A percentile compares a stretch with the other conserved stretches of the same genome.
These are phyloP conservation scores for Atta colombica DNA, from an alignment of 1,140 invertebrate genomes.

Conservation along the genomic window DNA sequence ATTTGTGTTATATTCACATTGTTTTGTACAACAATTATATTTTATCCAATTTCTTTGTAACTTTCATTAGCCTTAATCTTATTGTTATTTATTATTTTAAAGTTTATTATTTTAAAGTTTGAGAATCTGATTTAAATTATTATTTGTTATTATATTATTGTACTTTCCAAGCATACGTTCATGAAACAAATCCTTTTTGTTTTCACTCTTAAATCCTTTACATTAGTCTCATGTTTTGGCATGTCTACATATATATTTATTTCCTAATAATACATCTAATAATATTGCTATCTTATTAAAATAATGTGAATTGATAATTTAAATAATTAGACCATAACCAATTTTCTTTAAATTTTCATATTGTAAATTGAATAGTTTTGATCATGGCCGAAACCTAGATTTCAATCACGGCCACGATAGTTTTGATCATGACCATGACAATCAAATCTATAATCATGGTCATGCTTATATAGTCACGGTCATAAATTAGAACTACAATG, in stretches of 20 bases:
- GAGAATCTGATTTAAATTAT: too few relatives aligned
- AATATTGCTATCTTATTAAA: background rate
- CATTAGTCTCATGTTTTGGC: background rate
- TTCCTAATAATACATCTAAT: background rate
- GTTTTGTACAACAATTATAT: too few relatives aligned
- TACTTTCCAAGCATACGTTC: background rate
- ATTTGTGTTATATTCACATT: too few relatives aligned
- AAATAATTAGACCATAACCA: background rate
- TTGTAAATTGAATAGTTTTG: background rate
- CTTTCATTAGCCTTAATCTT: too few relatives aligned
- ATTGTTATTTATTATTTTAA: too few relatives aligned
- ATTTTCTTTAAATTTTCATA: background rate
- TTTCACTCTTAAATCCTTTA: background rate
- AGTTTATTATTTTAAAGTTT: too few relatives aligned
- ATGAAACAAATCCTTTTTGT: background rate
- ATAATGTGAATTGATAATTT: background rate
- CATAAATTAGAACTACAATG: background rate
- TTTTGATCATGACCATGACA: background rate
- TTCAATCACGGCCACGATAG: background rate
- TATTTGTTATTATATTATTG: background rate
- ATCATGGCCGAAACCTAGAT: background rate
- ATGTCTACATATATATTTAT: background rate
- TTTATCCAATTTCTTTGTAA: too few relatives aligned
- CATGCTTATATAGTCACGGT: background rate
- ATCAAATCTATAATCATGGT: background rate